Conservation (phyloP, 2,888 invertebrate genomes). For the Perithous albicinctus region DNA sequence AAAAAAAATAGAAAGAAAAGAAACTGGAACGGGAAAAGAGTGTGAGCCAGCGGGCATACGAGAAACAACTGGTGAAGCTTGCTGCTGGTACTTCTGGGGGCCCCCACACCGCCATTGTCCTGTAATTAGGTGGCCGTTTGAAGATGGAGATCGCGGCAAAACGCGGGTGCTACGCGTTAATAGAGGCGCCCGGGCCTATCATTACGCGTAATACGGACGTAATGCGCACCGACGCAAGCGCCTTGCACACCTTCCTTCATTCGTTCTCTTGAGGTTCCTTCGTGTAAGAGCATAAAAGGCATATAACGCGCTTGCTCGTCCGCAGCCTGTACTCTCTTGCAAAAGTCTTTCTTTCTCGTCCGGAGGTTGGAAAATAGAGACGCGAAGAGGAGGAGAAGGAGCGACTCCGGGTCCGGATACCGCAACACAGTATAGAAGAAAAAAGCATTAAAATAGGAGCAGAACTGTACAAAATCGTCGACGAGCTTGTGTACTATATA, state of each 20-base stretch:
- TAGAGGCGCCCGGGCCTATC: conserved; percentile 79
- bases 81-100: conserved; percentile 10
- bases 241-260: conserved; percentile 47
- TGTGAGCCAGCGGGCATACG: conserved; percentile 36
- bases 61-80: conserved; percentile 34
- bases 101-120: conserved; percentile 70
- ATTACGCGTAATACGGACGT: conserved; percentile 83
- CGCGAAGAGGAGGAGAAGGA: neutral
- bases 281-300: conserved; percentile 47
- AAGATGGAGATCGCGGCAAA: conserved; percentile 76
- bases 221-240: conserved; percentile 68
- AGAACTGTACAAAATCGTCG: neutral
- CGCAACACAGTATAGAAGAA: neutral
- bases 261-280: conserved; percentile 30
- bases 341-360: conserved; percentile 33
- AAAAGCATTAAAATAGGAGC: neutral
- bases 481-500: neutral
- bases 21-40: conserved; percentile 28
- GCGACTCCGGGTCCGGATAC: conserved; percentile 5
- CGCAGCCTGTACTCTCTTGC: neutral
- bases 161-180: conserved; percentile 81
- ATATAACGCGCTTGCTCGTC: conserved; percentile 20
- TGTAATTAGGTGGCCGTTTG: conserved; percentile 81
- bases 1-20: conserved; percentile 1
- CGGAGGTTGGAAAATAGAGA: conserved; percentile 17